Percentiles rank a stretch among this genome's conserved stretches.
Conservation (phyloP, 2,888 invertebrate genomes). For the Polydrusus tereticollis region DNA sequence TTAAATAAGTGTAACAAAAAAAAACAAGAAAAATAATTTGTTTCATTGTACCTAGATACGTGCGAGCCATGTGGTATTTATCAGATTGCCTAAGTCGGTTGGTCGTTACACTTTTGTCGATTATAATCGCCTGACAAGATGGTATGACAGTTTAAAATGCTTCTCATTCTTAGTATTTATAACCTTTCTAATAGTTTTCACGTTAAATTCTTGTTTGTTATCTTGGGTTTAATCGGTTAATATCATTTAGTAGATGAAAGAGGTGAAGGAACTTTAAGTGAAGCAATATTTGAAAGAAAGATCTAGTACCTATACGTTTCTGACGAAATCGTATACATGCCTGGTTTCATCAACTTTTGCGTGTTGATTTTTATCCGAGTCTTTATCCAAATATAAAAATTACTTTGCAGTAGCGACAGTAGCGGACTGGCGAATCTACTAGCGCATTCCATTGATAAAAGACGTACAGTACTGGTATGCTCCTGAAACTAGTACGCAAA, state of each 20-base stretch:
- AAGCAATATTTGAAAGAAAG: background rate
- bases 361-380: too few relatives aligned
- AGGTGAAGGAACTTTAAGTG: slow-evolving; percentile 1
- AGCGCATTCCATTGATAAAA: too few relatives aligned
- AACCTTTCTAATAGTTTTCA: slow-evolving; percentile 29
- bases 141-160: slow-evolving; percentile 32
- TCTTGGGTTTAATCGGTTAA: background rate
- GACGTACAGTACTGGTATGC: too few relatives aligned
- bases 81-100: slow-evolving; percentile 16
- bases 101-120: slow-evolving; percentile 28
- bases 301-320: too few relatives aligned
- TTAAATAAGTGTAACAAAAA: too few relatives aligned
- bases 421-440: too few relatives aligned
- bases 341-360: too few relatives aligned
- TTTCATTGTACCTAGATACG: background rate
- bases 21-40: background rate
- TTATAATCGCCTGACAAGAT: slow-evolving; percentile 19
- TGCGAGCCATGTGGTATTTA: background rate
- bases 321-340: too few relatives aligned
- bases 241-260: background rate
- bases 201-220: slow-evolving; percentile 26
- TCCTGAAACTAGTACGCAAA: too few relatives aligned
- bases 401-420: too few relatives aligned
- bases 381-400: too few relatives aligned
- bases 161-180: slow-evolving; percentile 34